Evolutionary conservation across 2,113 vertebrate species (phyloP), one percentile per base, ranked within the genome.

Genomic region (Antechinus stuartii): DNA sequence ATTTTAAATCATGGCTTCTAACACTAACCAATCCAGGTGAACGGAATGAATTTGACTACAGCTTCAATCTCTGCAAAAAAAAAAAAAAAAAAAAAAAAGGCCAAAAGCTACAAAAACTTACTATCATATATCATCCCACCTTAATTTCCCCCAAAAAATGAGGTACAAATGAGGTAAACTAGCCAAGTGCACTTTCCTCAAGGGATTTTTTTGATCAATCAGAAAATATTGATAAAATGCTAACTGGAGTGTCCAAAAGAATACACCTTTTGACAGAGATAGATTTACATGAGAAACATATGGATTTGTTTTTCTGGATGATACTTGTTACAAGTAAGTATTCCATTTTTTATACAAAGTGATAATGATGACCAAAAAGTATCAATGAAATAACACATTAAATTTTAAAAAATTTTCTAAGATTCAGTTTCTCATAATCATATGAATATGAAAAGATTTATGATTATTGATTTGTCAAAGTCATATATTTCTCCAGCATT

Each of bases 1-100:
- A 19, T 1, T n/a, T 76, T 22, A 14, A 76, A 42, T 84, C 35
- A 84, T 84, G 68, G 19, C 35, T 42, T 84, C n/a, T 2, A 23
- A 19, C 6, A 84, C 35, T 84, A 95, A 54, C 27, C 93, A 25
- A 22, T 76, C 56, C 47, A 94, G 52, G 56, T 92, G 90, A 7
- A 52, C 47, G 96, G 92, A 94, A 94, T 93, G 27, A 96, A 93
- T 35, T 92, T 90, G 90, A 22, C 68, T 94, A 24, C 84, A 93
- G 25, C 92, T 95, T 90, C n/a, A 24, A 52, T 92, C 26, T 95
- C 97, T 97, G 84, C 42, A 97, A 97, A 97, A 96, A 53, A 96
- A 23, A 53, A 96, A 42, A 42, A 42, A 42, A 42, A 42, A 42
- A 42, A 42, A 42, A 42, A 42, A 23, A 96, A 53, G 94, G 55